These are phyloP conservation scores for Rhinoraja longicauda DNA, from an alignment of 2,797 vertebrate genomes.

Conservation along the genomic window DNA sequence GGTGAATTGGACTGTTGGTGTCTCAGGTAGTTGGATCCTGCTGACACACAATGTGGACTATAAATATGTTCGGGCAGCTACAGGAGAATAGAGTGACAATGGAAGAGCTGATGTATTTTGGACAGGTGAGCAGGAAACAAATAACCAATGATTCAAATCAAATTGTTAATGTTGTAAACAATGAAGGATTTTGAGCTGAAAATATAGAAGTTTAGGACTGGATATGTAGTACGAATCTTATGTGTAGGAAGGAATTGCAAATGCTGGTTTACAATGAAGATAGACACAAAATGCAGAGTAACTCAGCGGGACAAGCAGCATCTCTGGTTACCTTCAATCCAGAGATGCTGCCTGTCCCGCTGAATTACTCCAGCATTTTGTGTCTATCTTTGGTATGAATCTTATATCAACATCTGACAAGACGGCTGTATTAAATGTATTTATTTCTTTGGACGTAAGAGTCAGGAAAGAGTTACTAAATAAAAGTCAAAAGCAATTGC, in stretches of 20 bases:
- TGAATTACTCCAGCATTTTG: too few species aligned
- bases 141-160: neutral
- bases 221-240: neutral
- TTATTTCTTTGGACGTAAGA: neutral
- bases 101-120: neutral
- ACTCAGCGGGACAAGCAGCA: too few species aligned
- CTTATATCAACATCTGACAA: neutral
- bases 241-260: too few species aligned
- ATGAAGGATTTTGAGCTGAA: neutral
- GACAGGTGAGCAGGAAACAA: neutral
- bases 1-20: too few species aligned
- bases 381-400: neutral
- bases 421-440: neutral
- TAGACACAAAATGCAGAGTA: too few species aligned
- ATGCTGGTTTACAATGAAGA: too few species aligned
- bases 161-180: neutral
- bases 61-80: too few species aligned
- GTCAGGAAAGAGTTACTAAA: neutral
- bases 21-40: too few species aligned
- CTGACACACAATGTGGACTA: too few species aligned
- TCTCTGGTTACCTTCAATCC: too few species aligned
- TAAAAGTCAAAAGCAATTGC: neutral
- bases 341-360: too few species aligned
- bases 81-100: neutral
- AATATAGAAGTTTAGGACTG: neutral